Base-by-base conservation (phyloP, 2,113 vertebrate species). In the Amazona guildingii region DNA sequence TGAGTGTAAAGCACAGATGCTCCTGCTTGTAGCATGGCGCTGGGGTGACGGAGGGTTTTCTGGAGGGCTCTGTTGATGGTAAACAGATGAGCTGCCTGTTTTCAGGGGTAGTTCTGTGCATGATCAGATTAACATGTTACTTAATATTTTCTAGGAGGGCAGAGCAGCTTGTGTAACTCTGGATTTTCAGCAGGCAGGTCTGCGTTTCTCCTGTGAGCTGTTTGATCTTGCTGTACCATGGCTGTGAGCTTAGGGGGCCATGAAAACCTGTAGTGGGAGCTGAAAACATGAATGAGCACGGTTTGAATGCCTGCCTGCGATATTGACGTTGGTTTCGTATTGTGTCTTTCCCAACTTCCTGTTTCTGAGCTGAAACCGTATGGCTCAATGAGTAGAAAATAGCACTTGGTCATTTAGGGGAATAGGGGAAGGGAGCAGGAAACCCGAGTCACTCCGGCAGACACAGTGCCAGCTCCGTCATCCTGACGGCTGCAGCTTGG, bases 1-100 rank as follows among this genome's bases (percentile, higher is more conserved):
- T 46, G 19, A 72, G 27, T 1, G 0, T 33, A 13, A 78, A 78
- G 57, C 39, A 69, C 68, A 2, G 1, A 9, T 39, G 17, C 54
- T 89, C 31, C 59, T 33, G n/a, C 25, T 62, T 1, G 0, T 4
- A 25, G 33, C 5, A 0, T 52, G 27, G 48, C 1, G 0, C 35
- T n/a, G 37, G 28, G 43, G 0, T 51, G 76, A 16, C 5, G 2
- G 41, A 57, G 59, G 15, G n/a, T 17, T 31, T 27, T 39, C 41
- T 41, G 27, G 35, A 88, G 52, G 59, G 43, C 76, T 81, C 27
- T 67, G 55, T 80, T 69, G 63, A 7, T 28, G 16, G 9, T 39
- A 13, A 74, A 70, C 41, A 70, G 64, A 86, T 64, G 46, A 76
- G 23, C 57, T 86, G 1, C 55, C 66, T 91, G 27, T 83, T 81